Evolutionary conservation across 2,888 invertebrate species (phyloP).

Genomic region (Dicyrtomina minuta): DNA sequence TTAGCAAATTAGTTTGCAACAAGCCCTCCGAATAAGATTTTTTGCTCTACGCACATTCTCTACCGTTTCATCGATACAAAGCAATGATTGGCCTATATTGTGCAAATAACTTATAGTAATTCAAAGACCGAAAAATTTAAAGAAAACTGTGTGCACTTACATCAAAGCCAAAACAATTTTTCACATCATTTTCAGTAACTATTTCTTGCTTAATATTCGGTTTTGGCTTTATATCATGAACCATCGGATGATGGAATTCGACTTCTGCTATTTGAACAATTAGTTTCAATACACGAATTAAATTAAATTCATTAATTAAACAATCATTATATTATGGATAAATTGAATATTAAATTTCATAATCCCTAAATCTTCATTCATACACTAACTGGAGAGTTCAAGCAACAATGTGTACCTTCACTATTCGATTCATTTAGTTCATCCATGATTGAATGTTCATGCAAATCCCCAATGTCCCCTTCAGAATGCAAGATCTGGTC

Average conservation of each 20-base stretch:
- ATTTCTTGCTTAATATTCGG: conserved; percentile 57
- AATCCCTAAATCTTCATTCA: not conserved
- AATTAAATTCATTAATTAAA: conserved; percentile 23
- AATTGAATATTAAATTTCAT: not conserved
- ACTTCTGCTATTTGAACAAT: no score
- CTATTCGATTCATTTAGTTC: conserved; percentile 35
- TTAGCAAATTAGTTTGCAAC: no score
- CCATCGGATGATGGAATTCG: conserved; percentile 55
- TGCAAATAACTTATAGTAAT: no score
- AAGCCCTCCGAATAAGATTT: not conserved
- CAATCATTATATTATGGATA: conserved; percentile 55
- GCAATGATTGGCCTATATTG: no score
- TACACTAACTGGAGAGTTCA: not conserved
- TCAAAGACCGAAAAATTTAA: no score
- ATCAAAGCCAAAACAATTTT: conserved; percentile 81
- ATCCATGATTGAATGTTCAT: conserved; percentile 53
- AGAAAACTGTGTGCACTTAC: conserved; percentile 57
- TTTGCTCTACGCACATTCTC: not conserved
- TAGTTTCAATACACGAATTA: conserved; percentile 22
- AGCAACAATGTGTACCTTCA: conserved; percentile 16
- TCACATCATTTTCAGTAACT: conserved; percentile 66
- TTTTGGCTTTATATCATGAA: conserved; percentile 43
- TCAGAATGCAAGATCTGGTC: conserved; percentile 58
- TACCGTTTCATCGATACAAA: no score
- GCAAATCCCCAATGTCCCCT: conserved; percentile 55